These are phyloP conservation scores for Scaptodrosophila lebanonensis DNA, from an alignment of 1,140 invertebrate genomes.

Conservation along the genomic window DNA sequence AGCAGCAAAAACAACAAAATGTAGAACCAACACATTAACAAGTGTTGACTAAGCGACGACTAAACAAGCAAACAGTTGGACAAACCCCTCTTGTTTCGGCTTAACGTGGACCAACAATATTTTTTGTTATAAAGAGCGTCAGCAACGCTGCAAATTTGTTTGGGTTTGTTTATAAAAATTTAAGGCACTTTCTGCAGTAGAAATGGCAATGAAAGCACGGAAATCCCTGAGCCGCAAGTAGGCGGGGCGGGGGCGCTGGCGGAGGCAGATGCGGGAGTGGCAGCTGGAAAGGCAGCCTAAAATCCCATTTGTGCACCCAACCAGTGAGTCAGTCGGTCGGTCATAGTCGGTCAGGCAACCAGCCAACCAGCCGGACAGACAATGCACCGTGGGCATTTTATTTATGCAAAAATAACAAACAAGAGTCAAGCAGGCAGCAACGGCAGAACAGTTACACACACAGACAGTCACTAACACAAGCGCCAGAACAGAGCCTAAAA, in stretches of 20 bases:
- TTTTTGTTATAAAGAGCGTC: conserved; percentile 31
- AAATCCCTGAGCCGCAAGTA: conserved; percentile 45
- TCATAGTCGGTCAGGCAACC: background rate
- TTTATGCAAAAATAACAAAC: conserved; percentile 75
- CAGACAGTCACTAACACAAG: no score
- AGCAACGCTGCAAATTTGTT: conserved; percentile 58
- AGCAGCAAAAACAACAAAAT: conserved; percentile 25
- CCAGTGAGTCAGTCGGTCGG: conserved; percentile 9
- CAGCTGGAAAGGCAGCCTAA: conserved; percentile 38
- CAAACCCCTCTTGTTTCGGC: background rate
- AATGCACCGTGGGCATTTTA: conserved; percentile 34
- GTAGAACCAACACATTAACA: conserved; percentile 58
- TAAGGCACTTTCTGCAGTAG: conserved; percentile 46
- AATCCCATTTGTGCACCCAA: conserved; percentile 67
- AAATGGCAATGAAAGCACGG: conserved; percentile 6
- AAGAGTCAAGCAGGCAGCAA: conserved; percentile 28
- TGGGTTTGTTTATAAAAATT: conserved; percentile 67
- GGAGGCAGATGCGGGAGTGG: conserved; percentile 8
- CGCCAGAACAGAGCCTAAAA: no score
- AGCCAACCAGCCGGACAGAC: conserved; percentile 5
- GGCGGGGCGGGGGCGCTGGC: background rate
- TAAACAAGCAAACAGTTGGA: conserved; percentile 17
- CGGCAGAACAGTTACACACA: conserved; percentile 15
- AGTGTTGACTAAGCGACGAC: conserved; percentile 65
- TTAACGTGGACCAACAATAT: conserved; percentile 8